A percentile compares a stretch with the other conserved stretches of the same genome.
These are phyloP conservation scores for Amphimallon solstitiale DNA, from an alignment of 2,888 invertebrate genomes.

Conservation along the genomic window DNA sequence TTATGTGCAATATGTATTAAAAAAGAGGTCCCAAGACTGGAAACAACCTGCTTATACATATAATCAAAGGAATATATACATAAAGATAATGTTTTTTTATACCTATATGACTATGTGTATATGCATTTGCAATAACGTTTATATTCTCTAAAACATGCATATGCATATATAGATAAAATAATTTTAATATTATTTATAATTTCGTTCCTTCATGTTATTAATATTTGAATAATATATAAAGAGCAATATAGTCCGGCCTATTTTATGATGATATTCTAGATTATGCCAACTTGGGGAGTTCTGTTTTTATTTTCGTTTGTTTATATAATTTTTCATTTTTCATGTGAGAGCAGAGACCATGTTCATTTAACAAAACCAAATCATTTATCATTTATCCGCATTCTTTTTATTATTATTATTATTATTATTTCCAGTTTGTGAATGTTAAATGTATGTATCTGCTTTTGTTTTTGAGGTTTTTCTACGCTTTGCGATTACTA, in stretches of 20 bases:
- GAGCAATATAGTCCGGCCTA: constrained; percentile 42
- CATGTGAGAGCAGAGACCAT: constrained; percentile 37
- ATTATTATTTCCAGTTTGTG: constrained; percentile 25
- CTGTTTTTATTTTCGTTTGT: constrained; percentile 35
- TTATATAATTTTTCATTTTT: constrained; percentile 31
- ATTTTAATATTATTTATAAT: neutral
- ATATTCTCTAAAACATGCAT: neutral
- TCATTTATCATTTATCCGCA: constrained; percentile 19
- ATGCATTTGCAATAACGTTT: no score
- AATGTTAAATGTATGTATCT: constrained; percentile 41
- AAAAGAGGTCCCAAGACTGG: no score
- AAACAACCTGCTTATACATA: no score
- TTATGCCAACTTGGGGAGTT: constrained; percentile 51
- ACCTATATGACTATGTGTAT: no score
- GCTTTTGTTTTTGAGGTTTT: constrained; percentile 35
- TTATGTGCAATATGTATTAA: no score
- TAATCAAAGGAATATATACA: no score
- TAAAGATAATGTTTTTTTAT: no score
- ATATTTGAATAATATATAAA: neutral
- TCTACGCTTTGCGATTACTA: constrained; percentile 15
- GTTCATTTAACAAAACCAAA: constrained; percentile 35
- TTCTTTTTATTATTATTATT: constrained; percentile 10
- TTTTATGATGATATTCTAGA: constrained; percentile 49
- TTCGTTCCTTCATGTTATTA: neutral
- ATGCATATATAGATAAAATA: neutral